These are phyloP conservation scores for Heteromurus nitidus DNA, from an alignment of 2,888 invertebrate genomes.

Conservation along the genomic window DNA sequence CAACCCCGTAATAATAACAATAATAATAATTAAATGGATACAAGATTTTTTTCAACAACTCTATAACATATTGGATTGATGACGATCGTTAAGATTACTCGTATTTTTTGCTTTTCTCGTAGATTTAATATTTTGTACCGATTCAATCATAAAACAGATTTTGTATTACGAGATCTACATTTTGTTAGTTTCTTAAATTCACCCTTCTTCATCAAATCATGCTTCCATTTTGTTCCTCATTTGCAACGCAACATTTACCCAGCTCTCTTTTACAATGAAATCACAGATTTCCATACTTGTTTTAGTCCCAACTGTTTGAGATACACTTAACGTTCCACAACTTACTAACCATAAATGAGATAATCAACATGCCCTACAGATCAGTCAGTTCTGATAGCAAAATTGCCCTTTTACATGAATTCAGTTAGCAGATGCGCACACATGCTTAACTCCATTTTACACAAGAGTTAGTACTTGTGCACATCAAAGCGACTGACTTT, in stretches of 20 bases:
- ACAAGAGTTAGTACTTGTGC: background rate
- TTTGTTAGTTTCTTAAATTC: constrained; percentile 55
- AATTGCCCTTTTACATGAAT: background rate
- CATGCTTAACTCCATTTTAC: background rate
- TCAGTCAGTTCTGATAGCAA: constrained; percentile 25
- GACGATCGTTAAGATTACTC: constrained; percentile 35
- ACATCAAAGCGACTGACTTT: constrained; percentile 23
- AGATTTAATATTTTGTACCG: constrained; percentile 64
- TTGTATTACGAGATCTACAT: constrained; percentile 66
- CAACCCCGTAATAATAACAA: constrained; percentile 39
- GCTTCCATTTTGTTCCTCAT: constrained; percentile 30
- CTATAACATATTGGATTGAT: constrained; percentile 27
- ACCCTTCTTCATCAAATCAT: constrained; percentile 35
- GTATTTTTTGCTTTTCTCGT: constrained; percentile 37
- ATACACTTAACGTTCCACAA: constrained; percentile 6
- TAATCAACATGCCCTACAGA: background rate
- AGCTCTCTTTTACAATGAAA: constrained; percentile 73
- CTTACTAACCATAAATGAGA: constrained; percentile 36
- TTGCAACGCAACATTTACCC: constrained; percentile 55
- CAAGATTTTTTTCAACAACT: constrained; percentile 33
- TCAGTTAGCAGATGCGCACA: background rate
- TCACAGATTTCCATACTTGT: constrained; percentile 68
- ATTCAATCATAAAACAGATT: constrained; percentile 56
- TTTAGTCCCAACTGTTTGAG: constrained; percentile 21
- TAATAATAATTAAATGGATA: constrained; percentile 37